phyloP scores from a whole-genome alignment of 37 sponge, comb jelly and placozoan genomes.

The Chondrilla cf. caribensis region DNA sequence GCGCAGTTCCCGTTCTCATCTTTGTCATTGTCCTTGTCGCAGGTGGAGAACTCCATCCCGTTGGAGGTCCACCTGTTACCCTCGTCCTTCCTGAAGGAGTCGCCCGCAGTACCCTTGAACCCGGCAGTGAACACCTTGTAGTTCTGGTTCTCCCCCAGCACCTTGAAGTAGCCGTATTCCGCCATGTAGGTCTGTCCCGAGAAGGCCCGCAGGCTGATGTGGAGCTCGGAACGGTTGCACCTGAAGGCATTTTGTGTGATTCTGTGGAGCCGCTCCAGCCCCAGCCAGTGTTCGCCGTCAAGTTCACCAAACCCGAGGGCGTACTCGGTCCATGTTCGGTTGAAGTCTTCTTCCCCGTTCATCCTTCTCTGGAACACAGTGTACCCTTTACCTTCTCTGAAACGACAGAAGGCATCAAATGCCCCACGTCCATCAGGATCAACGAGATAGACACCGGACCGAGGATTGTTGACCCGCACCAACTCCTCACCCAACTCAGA shows the following conservation, averaged over 20 bases:
- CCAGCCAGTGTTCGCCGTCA: conserved; percentile 11
- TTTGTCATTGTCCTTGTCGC: conserved; percentile 23
- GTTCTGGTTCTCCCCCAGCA: not conserved
- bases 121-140: conserved; percentile 5
- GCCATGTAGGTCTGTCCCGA: not conserved
- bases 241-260: conserved; percentile 19
- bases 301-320: conserved; percentile 25
- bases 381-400: not conserved
- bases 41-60: conserved; percentile 16
- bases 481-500: conserved; percentile 9
- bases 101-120: conserved; percentile 17
- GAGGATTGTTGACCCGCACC: not conserved
- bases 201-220: not conserved
- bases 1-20: conserved; percentile 1
- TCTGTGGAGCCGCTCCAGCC: conserved; percentile 12
- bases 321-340: conserved; percentile 20
- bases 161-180: conserved; percentile 9
- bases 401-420: conserved; percentile 24
- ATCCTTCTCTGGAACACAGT: conserved; percentile 17
- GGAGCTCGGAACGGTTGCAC: not conserved
- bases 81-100: not conserved
- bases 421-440: conserved; percentile 18
- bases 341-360: conserved; percentile 20
- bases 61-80: not conserved
- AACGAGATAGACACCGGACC: conserved; percentile 12